Percentiles rank a stretch among this genome's conserved stretches.
Conservation (phyloP, 2,888 invertebrate species). For the Smittia sp. region DNA sequence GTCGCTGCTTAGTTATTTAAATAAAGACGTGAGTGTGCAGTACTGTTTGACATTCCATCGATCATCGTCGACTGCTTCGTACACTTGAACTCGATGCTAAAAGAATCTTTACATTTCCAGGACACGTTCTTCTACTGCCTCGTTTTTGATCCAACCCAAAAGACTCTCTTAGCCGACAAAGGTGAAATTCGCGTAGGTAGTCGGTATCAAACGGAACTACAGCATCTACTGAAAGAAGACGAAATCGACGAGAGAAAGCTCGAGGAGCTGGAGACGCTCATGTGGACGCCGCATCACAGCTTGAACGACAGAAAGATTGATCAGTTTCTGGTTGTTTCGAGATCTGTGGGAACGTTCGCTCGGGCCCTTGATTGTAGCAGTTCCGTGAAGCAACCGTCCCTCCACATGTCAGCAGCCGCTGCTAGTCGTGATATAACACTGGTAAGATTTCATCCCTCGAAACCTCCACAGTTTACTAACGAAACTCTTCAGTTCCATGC, state of each 20-base stretch:
- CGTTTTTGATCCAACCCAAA: conserved; percentile 98
- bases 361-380: conserved; percentile 97
- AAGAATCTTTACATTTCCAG: conserved; percentile 55
- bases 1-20: conserved; percentile 91
- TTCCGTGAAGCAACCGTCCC: conserved; percentile 95
- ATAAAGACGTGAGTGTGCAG: conserved; percentile 77
- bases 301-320: conserved; percentile 95
- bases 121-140: conserved; percentile 99
- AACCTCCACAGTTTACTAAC: conserved; percentile 25
- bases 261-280: conserved; percentile 81
- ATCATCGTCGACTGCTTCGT: no score
- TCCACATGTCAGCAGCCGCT: conserved; percentile 99
- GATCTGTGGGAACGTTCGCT: conserved; percentile 97
- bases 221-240: conserved; percentile 77
- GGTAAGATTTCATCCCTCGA: conserved; percentile 54
- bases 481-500: conserved; percentile 77
- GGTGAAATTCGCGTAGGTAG: conserved; percentile 91
- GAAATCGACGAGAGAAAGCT: conserved; percentile 59
- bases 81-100: conserved; percentile 17
- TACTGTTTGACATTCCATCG: conserved; percentile 42
- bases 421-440: conserved; percentile 97
- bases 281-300: conserved; percentile 92
- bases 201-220: conserved; percentile 94
- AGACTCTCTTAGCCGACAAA: conserved; percentile 97
- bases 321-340: conserved; percentile 92